These are phyloP conservation scores for Strigamia crassipes DNA, from an alignment of 2,888 invertebrate genomes.

Conservation along the genomic window DNA sequence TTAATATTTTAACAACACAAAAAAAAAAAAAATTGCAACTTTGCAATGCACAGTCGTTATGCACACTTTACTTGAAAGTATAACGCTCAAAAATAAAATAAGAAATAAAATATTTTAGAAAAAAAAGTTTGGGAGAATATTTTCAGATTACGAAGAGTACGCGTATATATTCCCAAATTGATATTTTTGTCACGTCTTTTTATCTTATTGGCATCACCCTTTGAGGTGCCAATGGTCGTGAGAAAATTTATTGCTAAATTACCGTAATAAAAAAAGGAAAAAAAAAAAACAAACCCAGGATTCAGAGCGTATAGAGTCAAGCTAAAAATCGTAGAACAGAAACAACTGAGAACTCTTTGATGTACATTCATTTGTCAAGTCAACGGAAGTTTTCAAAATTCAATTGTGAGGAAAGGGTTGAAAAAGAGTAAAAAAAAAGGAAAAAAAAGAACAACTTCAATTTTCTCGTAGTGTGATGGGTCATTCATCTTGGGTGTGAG, in stretches of 20 bases:
- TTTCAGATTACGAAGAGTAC: background rate
- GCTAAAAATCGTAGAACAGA: background rate
- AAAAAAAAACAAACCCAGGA: background rate
- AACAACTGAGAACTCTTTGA: background rate
- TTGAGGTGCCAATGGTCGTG: background rate
- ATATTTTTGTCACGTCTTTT: conserved; percentile 5
- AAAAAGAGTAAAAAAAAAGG: background rate
- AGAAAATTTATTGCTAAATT: background rate
- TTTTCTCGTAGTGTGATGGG: conserved; percentile 38
- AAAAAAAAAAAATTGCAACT: no score
- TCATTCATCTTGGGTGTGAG: conserved; percentile 38
- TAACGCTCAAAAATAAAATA: background rate
- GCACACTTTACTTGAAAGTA: no score
- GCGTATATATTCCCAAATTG: background rate
- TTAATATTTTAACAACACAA: background rate
- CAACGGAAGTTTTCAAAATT: conserved; percentile 12
- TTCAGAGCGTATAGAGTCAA: background rate
- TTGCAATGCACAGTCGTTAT: no score
- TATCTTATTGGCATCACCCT: background rate
- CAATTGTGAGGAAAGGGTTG: background rate
- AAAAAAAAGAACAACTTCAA: conserved; percentile 18
- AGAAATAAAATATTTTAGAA: background rate
- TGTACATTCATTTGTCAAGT: background rate
- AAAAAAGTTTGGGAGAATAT: background rate
- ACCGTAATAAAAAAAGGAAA: background rate